A percentile compares a stretch with the other conserved stretches of the same genome.
phyloP scores from a whole-genome alignment of 1,140 invertebrate species.

The Chrysopa pallens region DNA sequence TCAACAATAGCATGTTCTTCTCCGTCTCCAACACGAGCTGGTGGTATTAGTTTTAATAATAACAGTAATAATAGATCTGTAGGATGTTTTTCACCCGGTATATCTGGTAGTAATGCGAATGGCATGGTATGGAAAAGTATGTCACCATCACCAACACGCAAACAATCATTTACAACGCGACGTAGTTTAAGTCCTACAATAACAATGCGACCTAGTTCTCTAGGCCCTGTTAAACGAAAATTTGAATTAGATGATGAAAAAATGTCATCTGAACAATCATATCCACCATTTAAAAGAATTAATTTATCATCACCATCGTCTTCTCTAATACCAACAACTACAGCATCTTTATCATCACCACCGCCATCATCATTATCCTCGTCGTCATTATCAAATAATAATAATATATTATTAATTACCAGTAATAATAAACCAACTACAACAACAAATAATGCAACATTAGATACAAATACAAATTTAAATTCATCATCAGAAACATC shows the following conservation, averaged over 20 bases:
- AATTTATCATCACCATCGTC: neutral
- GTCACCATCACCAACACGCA: constrained; percentile 67
- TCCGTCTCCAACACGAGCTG: constrained; percentile 41
- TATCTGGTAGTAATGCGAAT: constrained; percentile 9
- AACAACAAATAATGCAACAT: no score
- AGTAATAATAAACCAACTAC: no score
- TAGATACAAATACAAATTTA: no score
- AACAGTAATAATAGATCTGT: constrained; percentile 20
- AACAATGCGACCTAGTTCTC: constrained; percentile 50
- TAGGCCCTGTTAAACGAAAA: constrained; percentile 60
- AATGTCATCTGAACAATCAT: constrained; percentile 16
- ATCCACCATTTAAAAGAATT: constrained; percentile 20
- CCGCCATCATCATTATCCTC: neutral
- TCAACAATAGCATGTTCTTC: constrained; percentile 31
- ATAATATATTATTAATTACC: no score
- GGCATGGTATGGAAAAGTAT: constrained; percentile 20
- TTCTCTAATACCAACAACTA: neutral
- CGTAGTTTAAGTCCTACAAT: constrained; percentile 64
- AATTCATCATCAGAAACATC: no score
- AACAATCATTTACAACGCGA: constrained; percentile 43
- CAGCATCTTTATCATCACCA: neutral
- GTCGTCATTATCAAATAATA: neutral
- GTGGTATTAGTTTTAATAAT: constrained; percentile 4
- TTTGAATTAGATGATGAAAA: constrained; percentile 40
- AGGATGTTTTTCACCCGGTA: constrained; percentile 42